Base-by-base conservation (phyloP, 2,888 invertebrate species). In the Stenolophus ochropezus region DNA sequence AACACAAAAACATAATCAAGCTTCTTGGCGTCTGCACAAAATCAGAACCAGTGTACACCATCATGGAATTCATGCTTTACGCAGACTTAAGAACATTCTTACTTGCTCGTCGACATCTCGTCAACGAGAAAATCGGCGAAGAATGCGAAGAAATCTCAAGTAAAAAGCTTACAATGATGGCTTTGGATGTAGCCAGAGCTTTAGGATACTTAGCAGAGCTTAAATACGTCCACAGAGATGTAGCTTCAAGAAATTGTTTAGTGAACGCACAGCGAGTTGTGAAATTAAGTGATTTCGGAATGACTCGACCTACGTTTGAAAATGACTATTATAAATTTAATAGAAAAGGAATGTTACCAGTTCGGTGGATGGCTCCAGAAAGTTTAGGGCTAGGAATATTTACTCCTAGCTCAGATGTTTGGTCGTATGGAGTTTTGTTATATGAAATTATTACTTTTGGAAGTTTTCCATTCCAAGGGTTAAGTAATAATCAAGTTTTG, bases 11-110 rank as follows among this genome's bases (percentile, higher is more conserved):
- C 88, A 94, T 98, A 78, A 94, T 98, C 11, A 93, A 94, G 84
- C 90, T 98, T 27, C 89, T 97, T 18, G 97, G 95, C 0, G 97
- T 98, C 8, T 96, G 96, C 85, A 95, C 97, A 0, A 94, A 95
- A 86, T 93, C 93, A 58, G 96, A 97, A 86, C 97, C 97, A 0
- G 95, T 97, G 58, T 95, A 96, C 87, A 96, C 96, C 0, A 93
- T 98, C 11, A 97, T 98, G 97, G 97, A 98, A 89, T 97, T 96
- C 87, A 96, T 97, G 96, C 90, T 97, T 47, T 96, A 97, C 87
- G 98, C 97, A 20, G 97, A 98, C 88, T 90, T 98, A 84, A 97
- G 97, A 90, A 96, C 95, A 5, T 98, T 94, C 89, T 91, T 98
- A 81, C 89, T 97, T 84, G 96, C 96, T 11, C 92, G 97, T 83